These are phyloP conservation scores for Gobio gobio DNA, from an alignment of 2,113 vertebrate species.

Conservation along the genomic window DNA sequence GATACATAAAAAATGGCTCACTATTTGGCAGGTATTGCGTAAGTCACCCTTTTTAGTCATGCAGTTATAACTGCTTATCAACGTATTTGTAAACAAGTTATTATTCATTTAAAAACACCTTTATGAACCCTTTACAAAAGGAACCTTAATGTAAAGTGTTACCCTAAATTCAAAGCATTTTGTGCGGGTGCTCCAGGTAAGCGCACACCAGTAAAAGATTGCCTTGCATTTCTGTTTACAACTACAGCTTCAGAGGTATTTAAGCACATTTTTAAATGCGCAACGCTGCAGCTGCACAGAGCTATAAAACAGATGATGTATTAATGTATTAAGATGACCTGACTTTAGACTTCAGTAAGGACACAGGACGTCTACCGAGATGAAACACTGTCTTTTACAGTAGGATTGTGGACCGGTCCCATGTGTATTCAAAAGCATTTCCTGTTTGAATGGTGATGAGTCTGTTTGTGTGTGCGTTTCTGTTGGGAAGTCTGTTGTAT, in stretches of 20 bases:
- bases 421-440: constrained; percentile 20
- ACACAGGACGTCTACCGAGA: background rate
- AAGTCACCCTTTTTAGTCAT: too few species aligned
- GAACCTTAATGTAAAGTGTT: too few species aligned
- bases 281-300: background rate
- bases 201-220: background rate
- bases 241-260: constrained; percentile 31
- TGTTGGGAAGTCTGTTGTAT: constrained; percentile 59
- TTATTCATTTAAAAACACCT: too few species aligned
- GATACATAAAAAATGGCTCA: too few species aligned
- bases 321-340: constrained; percentile 21
- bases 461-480: constrained; percentile 29
- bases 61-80: too few species aligned
- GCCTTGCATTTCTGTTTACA: constrained; percentile 33
- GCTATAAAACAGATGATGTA: constrained; percentile 5
- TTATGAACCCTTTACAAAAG: too few species aligned
- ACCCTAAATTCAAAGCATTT: background rate
- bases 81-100: too few species aligned
- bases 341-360: constrained; percentile 42
- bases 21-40: too few species aligned
- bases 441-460: background rate
- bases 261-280: constrained; percentile 2
- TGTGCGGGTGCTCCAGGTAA: background rate
- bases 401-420: constrained; percentile 6
- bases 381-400: constrained; percentile 3